Conservation (phyloP, 64 coral and sea anemone genomes). For the Catalaphyllia jardinei region DNA sequence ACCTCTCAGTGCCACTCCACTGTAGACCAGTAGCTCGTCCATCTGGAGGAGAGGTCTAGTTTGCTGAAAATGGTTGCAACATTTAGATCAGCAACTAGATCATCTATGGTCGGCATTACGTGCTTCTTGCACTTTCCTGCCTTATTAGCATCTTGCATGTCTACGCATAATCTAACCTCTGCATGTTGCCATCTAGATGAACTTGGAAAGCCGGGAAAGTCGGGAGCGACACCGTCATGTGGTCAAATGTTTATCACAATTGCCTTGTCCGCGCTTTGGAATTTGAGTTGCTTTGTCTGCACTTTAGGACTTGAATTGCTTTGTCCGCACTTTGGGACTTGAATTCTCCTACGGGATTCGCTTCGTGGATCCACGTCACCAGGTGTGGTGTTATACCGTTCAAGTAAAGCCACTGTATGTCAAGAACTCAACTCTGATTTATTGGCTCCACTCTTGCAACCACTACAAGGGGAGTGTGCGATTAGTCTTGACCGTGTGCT, state of each 20-base stretch:
- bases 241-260: background rate
- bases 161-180: slow-evolving; percentile 66
- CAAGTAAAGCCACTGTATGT: too few species aligned
- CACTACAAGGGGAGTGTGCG: too few species aligned
- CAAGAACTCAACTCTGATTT: too few species aligned
- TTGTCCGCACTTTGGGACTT: background rate
- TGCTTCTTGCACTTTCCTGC: slow-evolving; percentile 56
- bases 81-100: slow-evolving; percentile 47
- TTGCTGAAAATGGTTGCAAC: slow-evolving; percentile 55
- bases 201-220: slow-evolving; percentile 63
- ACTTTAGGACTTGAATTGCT: background rate
- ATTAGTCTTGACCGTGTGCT: too few species aligned
- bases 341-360: background rate
- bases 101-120: slow-evolving; percentile 60
- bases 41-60: slow-evolving; percentile 68
- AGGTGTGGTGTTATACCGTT: slow-evolving; percentile 31
- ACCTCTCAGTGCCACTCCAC: too few species aligned
- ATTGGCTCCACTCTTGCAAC: too few species aligned
- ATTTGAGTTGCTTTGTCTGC: background rate
- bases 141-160: slow-evolving; percentile 70
- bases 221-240: slow-evolving; percentile 45
- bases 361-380: slow-evolving; percentile 65
- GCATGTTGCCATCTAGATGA: slow-evolving; percentile 44
- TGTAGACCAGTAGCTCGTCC: too few species aligned
- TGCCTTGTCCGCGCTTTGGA: background rate